A percentile compares a stretch with the other conserved stretches of the same genome.
phyloP scores from a whole-genome alignment of 2,888 invertebrate species.

The Ptychoptera albimana region DNA sequence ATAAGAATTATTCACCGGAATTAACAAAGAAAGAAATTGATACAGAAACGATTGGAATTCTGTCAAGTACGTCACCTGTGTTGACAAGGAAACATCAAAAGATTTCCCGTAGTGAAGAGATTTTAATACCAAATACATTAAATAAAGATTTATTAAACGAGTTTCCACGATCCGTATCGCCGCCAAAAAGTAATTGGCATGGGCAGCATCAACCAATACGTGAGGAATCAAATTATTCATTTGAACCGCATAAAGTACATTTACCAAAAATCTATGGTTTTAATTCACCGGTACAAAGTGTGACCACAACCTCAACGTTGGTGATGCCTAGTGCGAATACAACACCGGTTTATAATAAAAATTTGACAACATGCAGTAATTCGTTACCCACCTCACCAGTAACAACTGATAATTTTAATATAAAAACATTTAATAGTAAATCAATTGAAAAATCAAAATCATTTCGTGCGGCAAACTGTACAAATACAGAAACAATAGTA shows the following conservation, averaged over 20 bases:
- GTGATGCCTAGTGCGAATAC: too few species aligned
- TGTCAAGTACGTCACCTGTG: neutral
- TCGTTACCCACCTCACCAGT: too few species aligned
- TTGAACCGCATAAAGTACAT: neutral
- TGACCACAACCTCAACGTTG: constrained; percentile 24
- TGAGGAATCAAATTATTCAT: too few species aligned
- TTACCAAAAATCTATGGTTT: constrained; percentile 34
- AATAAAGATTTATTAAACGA: constrained; percentile 27
- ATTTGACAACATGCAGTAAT: too few species aligned
- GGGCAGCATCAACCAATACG: constrained; percentile 8
- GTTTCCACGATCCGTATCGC: constrained; percentile 28
- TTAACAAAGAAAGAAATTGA: constrained; percentile 13
- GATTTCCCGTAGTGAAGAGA: constrained; percentile 27
- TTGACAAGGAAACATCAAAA: too few species aligned
- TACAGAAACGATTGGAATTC: constrained; percentile 24
- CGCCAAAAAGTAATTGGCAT: constrained; percentile 31
- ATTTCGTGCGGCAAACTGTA: constrained; percentile 31
- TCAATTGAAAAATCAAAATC: constrained; percentile 56
- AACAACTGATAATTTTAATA: constrained; percentile 24
- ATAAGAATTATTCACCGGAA: constrained; percentile 27
- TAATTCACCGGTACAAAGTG: constrained; percentile 35
- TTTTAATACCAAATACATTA: constrained; percentile 33
- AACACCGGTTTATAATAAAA: constrained; percentile 17
- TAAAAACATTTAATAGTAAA: constrained; percentile 34
- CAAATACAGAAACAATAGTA: constrained; percentile 3